Evolutionary conservation across 2,113 vertebrate genomes (phyloP), one percentile per base, ranked within the genome.

Genomic region (Camelus dromedarius): DNA sequence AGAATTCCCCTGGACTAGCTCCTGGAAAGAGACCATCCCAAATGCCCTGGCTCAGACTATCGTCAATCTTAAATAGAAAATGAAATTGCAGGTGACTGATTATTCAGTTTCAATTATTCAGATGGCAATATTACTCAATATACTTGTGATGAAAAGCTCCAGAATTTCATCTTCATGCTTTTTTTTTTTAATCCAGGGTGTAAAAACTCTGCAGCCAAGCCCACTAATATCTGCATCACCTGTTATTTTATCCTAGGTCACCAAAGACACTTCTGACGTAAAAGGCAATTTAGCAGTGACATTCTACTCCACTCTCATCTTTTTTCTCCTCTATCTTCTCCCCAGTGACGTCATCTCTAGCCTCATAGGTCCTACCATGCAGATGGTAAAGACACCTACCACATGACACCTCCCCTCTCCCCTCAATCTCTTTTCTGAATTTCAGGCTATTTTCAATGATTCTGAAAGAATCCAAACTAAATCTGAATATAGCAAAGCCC

Each of bases 401-500:
- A 80, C 35, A 4, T 10, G n/a, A 30, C 48, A 70, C 60, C 24
- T 54, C 38, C 62, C n/a, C 42, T 13, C 9, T 3, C 26, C n/a
- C n/a, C 15, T 3, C 5, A 38, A 30, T 10, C 16, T 42, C 58
- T 46, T 77, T 46, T 58, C 30, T 24, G 42, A 95, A 87, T 42
- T 76, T 62, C 26, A 64, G 50, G 66, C 58, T 4, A 72, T 67
- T 91, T 52, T 56, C 48, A 83, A 52, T 30, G 67, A 2, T 72
- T 64, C 50, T 70, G 80, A 38, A 81, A 64, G n/a, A 96, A 69
- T 48, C n/a, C 64, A 84, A 84, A 93, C 30, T 56, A 77, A 95
- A 73, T 62, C 15, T 5, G 32, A 91, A 86, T 38, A 76, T 95
- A 85, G 64, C 28, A 77, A 93, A 60, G 76, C 12, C 7, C 86